Evolutionary conservation across 2,113 vertebrate genomes (phyloP), one percentile per base, ranked within the genome.

Genomic region (Apteryx owenii): DNA sequence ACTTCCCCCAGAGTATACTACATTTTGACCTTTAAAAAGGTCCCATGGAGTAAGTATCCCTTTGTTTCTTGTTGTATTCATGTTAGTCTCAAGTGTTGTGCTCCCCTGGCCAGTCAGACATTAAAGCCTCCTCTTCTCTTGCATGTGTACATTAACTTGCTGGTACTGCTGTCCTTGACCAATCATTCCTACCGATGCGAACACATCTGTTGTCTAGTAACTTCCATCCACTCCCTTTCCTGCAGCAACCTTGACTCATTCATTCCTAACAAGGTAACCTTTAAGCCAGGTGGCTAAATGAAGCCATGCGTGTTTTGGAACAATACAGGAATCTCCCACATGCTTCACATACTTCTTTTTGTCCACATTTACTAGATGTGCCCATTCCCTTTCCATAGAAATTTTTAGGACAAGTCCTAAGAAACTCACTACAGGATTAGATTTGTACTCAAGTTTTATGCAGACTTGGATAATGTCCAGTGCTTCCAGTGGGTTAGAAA

Each of bases 61-160:
- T 70, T 83, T 77, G 29, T 17, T 94, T 81, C 54, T 28, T 3
- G 75, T 79, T 9, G 2, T 62, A 44, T 75, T 82, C 1, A 1
- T 75, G 14, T 56, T 79, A 2, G 60, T 90, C 42, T 58, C 19
- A 29, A 53, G 33, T 54, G 33, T 58, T 68, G 25, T 66, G 44
- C 14, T 75, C 23, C 44, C 1, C 0, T 44, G 16, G n/a, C 15
- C 60, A 23, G 9, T 58, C 66, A 0, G 0, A 26, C 51, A n/a
- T 68, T 54, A 25, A 44, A 50, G 6, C 31, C 58, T 85, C 42
- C 16, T 48, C 28, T 66, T 79, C 72, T 61, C 20, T 40, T 82
- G 16, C 50, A 9, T 40, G 36, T 22, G 20, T 16, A 4, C 10
- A 48, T 44, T 71, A 69, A 65, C 42, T 81, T 44, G 26, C n/a